Conservation (phyloP, 1,140 invertebrate genomes). For the Camponotus pennsylvanicus region DNA sequence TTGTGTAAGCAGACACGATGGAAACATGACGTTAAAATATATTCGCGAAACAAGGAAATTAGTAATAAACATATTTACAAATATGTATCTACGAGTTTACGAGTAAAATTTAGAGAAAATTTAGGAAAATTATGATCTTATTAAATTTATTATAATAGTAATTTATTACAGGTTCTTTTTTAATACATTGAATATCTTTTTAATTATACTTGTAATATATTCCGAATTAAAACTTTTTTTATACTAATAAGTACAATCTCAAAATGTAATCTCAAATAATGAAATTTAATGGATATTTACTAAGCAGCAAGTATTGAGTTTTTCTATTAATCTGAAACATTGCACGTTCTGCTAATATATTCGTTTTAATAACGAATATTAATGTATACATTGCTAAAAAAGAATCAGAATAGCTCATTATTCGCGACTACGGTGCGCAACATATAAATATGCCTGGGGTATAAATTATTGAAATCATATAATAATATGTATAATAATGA, state of each 20-base stretch:
- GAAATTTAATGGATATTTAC: background rate
- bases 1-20: background rate
- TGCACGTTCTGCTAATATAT: background rate
- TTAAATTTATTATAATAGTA: conserved; percentile 29
- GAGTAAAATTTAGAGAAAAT: background rate
- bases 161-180: background rate
- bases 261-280: background rate
- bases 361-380: conserved; percentile 15
- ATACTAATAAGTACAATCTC: conserved; percentile 9
- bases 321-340: background rate
- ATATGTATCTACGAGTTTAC: conserved; percentile 8
- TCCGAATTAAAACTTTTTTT: conserved; percentile 27
- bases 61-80: background rate
- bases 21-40: background rate
- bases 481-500: conserved; percentile 52
- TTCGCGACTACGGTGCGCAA: background rate
- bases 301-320: too few relatives aligned
- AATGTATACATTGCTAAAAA: background rate
- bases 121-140: background rate
- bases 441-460: conserved; percentile 31
- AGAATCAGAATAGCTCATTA: conserved; percentile 40
- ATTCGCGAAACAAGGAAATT: background rate
- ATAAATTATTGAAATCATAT: conserved; percentile 29
- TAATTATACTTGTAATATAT: conserved; percentile 4
- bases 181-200: conserved; percentile 27